Conservation (phyloP, 2,797 vertebrate genomes). For the Peromyscus aztecus region DNA sequence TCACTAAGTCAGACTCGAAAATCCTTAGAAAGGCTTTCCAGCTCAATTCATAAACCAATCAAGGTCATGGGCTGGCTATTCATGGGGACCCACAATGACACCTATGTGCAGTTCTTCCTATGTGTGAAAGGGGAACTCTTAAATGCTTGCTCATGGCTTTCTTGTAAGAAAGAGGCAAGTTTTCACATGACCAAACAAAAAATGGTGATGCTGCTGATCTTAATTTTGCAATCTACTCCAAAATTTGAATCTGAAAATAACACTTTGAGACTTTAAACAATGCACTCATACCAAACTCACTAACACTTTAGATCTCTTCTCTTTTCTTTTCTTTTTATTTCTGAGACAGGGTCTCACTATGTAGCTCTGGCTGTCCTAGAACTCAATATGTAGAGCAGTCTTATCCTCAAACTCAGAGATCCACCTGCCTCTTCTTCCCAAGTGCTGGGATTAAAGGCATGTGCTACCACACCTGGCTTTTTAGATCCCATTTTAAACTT, state of each 20-base stretch:
- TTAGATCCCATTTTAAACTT: neutral
- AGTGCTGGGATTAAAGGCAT: neutral
- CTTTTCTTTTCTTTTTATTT: neutral
- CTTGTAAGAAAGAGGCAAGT: constrained; percentile 76
- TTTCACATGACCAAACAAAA: constrained; percentile 70
- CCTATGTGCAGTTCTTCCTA: constrained; percentile 82
- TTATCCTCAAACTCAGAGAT: neutral
- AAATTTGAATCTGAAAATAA: constrained; percentile 43
- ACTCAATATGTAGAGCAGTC: neutral
- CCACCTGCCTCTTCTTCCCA: neutral
- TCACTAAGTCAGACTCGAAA: constrained; percentile 75
- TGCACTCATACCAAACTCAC: neutral
- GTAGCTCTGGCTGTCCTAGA: neutral
- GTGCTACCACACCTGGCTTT: neutral
- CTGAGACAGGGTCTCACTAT: neutral
- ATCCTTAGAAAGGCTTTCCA: constrained; percentile 78
- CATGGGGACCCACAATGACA: constrained; percentile 82
- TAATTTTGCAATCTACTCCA: constrained; percentile 55
- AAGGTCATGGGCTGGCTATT: constrained; percentile 83
- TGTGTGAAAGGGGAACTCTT: constrained; percentile 80
- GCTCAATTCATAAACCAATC: constrained; percentile 78
- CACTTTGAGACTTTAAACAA: constrained; percentile 28
- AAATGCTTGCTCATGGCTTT: constrained; percentile 80
- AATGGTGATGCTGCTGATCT: constrained; percentile 57
- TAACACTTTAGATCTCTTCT: neutral